Conservation (phyloP, 1,140 invertebrate genomes). For the Neelides sp. region DNA sequence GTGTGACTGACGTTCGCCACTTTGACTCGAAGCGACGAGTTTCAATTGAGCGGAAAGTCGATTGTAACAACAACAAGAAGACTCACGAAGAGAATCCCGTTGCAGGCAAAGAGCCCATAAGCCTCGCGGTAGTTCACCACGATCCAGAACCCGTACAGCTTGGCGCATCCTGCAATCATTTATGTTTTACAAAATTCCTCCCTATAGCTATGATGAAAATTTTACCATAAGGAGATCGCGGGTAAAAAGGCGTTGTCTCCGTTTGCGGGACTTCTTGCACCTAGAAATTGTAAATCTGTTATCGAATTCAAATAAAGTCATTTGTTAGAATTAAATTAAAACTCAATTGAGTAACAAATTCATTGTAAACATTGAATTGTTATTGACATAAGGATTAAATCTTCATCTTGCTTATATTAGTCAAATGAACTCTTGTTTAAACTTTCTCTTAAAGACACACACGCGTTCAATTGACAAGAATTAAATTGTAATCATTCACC, state of each 20-base stretch:
- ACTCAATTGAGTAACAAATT: no score
- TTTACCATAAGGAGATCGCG: conserved; percentile 95
- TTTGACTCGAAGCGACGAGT: no score
- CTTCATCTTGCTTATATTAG: no score
- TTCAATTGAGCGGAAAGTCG: no score
- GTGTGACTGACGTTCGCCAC: no score
- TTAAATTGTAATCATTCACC: no score
- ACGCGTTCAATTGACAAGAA: no score
- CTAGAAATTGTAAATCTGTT: conserved; percentile 40
- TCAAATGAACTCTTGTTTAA: no score
- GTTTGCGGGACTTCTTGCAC: conserved; percentile 91
- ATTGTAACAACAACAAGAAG: no score
- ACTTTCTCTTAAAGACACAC: no score
- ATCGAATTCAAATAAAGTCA: background rate
- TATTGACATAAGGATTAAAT: no score
- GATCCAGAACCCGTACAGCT: conserved; percentile 98
- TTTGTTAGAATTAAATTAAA: background rate
- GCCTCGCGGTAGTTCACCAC: conserved; percentile 96
- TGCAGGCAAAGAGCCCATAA: conserved; percentile 94
- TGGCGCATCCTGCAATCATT: conserved; percentile 72
- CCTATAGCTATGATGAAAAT: background rate
- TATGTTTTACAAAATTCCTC: background rate
- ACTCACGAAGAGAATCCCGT: conserved; percentile 97
- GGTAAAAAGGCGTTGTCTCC: conserved; percentile 98
- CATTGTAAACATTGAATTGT: no score